These are phyloP conservation scores for Pterobdella sp. DNA, from an alignment of 2,888 invertebrate genomes.

Conservation along the genomic window DNA sequence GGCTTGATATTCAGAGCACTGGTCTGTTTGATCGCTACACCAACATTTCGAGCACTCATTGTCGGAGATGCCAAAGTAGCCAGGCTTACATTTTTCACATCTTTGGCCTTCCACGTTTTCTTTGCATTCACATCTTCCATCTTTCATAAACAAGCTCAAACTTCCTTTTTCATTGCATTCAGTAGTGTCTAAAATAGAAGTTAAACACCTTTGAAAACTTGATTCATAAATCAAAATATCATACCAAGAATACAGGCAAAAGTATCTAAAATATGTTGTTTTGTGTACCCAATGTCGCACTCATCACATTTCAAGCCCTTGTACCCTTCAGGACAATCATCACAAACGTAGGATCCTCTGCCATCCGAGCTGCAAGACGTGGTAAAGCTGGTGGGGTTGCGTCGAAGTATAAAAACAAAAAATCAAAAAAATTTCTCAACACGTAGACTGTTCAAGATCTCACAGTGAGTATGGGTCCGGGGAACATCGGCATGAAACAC, in stretches of 20 bases:
- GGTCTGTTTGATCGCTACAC: neutral
- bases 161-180: neutral
- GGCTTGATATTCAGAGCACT: constrained; percentile 5
- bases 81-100: neutral
- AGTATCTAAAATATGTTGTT: neutral
- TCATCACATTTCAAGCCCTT: neutral
- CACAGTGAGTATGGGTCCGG: neutral
- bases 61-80: neutral
- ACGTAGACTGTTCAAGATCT: too few species aligned
- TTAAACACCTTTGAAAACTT: neutral
- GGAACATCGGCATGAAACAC: neutral
- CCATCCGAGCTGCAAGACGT: constrained; percentile 1
- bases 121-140: constrained; percentile 8
- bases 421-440: too few species aligned
- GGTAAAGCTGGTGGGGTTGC: neutral
- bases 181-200: neutral
- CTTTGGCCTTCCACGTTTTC: neutral
- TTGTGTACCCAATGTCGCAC: neutral
- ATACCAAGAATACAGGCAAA: neutral
- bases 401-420: neutral
- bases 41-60: neutral
- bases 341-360: constrained; percentile 2
- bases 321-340: constrained; percentile 1
- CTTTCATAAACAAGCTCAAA: neutral
- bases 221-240: neutral